Evolutionary conservation across 37 sponge, comb jelly and placozoan genomes (phyloP), one percentile per base, ranked within the genome.

Genomic region (Axinella damicornis): DNA sequence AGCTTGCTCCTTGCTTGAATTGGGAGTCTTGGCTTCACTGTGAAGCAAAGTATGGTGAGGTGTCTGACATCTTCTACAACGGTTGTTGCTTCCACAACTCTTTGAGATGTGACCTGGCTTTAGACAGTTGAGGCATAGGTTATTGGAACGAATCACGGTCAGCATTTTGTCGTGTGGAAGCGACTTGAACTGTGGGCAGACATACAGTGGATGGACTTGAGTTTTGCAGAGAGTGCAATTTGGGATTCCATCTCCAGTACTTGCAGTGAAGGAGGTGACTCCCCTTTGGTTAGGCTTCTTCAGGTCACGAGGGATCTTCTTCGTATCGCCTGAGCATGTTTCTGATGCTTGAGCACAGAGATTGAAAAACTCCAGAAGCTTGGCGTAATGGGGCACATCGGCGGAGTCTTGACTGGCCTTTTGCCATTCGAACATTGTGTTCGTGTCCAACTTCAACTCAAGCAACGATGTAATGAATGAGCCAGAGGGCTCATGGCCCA

Each of bases 41-140:
- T 33, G 69, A 32, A 67, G 2, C 5, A 67, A 35, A 67, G 69
- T 67, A 31, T 61, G 62, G 5, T 61, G 62, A 61, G 69, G 28
- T 30, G 2, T 33, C 31, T 33, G 69, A 31, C 69, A 67, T 31
- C 31, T 67, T 30, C 69, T 2, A 32, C 78, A 77, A 0, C 6
- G 24, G 78, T 32, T 37, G 64, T 34, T 19, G 24, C 53, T 46
- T 19, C 13, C 9, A 77, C 80, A 80, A 14, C 66, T 22, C 56
- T 67, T 80, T 15, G 66, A 40, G 21, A 80, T 6, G 34, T 80
- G 80, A 41, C 80, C 80, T 19, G 54, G 30, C 35, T 34, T 40
- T 2, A 78, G 67, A 22, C 79, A 78, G 19, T 76, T 76, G 39
- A 77, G 17, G 31, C 78, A 77, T 13, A 77, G 78, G 64, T 61